A percentile compares a stretch with the other conserved stretches of the same genome.
These are phyloP conservation scores for Drosophila quinaria DNA, from an alignment of 2,888 invertebrate species.

Conservation along the genomic window DNA sequence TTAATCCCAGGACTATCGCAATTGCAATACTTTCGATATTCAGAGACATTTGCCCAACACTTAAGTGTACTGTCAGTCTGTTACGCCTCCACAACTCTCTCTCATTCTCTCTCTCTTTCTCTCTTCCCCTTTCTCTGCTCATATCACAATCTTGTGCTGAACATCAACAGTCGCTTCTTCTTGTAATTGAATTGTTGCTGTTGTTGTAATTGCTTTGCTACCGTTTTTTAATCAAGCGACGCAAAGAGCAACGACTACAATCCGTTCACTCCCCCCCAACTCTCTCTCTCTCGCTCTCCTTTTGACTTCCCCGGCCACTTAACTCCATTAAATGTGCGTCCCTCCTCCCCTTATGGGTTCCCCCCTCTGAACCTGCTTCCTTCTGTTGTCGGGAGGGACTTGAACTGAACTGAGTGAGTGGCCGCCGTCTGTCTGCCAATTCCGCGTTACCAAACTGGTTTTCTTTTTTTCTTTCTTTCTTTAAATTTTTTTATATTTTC, in stretches of 20 bases:
- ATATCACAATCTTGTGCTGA: slow-evolving; percentile 40
- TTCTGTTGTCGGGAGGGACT: slow-evolving; percentile 1
- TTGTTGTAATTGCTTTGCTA: slow-evolving; percentile 81
- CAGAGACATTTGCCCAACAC: no score
- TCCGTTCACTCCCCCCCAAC: background rate
- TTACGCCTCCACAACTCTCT: slow-evolving; percentile 1
- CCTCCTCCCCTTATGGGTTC: background rate
- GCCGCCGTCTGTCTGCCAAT: slow-evolving; percentile 51
- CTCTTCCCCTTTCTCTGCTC: background rate
- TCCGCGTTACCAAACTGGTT: slow-evolving; percentile 68
- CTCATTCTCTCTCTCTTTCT: background rate
- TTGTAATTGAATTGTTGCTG: slow-evolving; percentile 81
- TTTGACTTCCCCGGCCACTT: slow-evolving; percentile 53
- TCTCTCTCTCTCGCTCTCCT: background rate
- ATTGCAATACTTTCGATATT: background rate
- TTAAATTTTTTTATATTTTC: background rate
- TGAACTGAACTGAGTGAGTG: slow-evolving; percentile 16
- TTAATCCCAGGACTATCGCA: background rate
- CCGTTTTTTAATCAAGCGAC: slow-evolving; percentile 72
- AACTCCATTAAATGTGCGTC: slow-evolving; percentile 62
- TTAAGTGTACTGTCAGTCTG: slow-evolving; percentile 1
- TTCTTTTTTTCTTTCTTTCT: slow-evolving; percentile 10
- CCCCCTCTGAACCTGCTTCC: background rate
- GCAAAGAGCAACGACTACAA: slow-evolving; percentile 51
- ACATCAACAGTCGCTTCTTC: slow-evolving; percentile 42